These are phyloP conservation scores for Rhodeus uyekii DNA, from an alignment of 2,797 vertebrate species.

Conservation along the genomic window DNA sequence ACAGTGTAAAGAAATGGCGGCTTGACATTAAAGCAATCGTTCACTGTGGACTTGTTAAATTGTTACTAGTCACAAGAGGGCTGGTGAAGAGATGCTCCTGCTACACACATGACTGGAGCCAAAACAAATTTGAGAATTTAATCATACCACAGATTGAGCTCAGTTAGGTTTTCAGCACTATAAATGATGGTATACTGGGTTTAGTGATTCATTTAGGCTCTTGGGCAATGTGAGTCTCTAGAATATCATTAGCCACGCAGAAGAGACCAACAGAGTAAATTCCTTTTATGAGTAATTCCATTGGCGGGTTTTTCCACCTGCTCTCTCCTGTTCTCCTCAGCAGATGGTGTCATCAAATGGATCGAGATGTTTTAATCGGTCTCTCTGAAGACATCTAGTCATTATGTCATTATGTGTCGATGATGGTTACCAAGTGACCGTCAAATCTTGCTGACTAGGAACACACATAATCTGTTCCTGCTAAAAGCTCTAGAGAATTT, in stretches of 20 bases:
- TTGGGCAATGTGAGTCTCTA: constrained; percentile 43
- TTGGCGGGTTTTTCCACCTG: constrained; percentile 65
- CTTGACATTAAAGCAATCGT: constrained; percentile 35
- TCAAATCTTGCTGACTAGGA: background rate
- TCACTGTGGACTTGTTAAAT: constrained; percentile 43
- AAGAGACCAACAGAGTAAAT: constrained; percentile 44
- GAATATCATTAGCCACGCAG: constrained; percentile 51
- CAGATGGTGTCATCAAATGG: constrained; percentile 78
- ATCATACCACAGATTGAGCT: constrained; percentile 48
- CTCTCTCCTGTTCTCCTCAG: constrained; percentile 57
- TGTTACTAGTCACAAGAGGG: constrained; percentile 34
- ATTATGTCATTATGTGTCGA: constrained; percentile 9
- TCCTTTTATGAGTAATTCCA: constrained; percentile 60
- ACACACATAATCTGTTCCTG: background rate
- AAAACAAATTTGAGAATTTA: constrained; percentile 45
- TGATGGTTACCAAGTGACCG: constrained; percentile 12
- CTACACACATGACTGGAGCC: constrained; percentile 26
- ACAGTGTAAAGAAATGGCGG: constrained; percentile 19
- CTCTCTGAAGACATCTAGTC: constrained; percentile 65
- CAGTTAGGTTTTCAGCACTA: constrained; percentile 42
- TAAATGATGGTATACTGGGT: constrained; percentile 41
- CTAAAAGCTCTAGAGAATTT: background rate
- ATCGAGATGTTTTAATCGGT: constrained; percentile 77
- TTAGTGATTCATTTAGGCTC: constrained; percentile 53
- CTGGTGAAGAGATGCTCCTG: background rate